Conservation (phyloP, 53 echinoderm and acorn worm species). For the Zoroaster sp. region DNA sequence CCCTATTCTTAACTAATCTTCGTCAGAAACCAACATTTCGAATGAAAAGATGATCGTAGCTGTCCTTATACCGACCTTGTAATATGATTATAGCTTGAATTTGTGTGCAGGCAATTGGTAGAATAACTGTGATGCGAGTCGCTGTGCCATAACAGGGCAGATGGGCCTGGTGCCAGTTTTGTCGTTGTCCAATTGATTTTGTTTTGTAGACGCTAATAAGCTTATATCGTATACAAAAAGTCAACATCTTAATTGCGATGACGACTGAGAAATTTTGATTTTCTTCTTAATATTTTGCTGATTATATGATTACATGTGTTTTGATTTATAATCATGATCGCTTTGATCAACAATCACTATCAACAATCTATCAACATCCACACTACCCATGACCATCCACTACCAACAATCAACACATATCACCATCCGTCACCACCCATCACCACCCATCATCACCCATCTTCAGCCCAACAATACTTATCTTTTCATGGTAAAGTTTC, state of each 20-base stretch:
- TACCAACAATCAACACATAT: background rate
- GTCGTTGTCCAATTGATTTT: constrained; percentile 10
- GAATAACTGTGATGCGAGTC: background rate
- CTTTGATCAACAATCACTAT: background rate
- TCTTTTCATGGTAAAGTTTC: background rate
- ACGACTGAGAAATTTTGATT: background rate
- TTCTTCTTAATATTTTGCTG: background rate
- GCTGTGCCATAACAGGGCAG: background rate
- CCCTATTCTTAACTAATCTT: too few relatives aligned
- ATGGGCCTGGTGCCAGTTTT: constrained; percentile 4
- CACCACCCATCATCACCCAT: background rate
- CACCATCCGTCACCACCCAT: background rate
- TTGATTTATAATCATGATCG: background rate
- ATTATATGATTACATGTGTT: background rate
- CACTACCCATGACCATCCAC: background rate
- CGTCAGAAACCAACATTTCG: background rate
- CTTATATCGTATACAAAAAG: background rate
- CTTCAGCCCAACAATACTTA: background rate
- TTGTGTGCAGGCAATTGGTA: background rate
- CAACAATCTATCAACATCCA: background rate
- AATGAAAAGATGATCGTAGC: background rate
- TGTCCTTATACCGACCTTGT: background rate
- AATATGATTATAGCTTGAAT: background rate
- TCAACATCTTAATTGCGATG: background rate
- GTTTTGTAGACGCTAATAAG: background rate